Evolutionary conservation across 2,113 vertebrate genomes (phyloP).

Genomic region (Girardinichthys multiradiatus): DNA sequence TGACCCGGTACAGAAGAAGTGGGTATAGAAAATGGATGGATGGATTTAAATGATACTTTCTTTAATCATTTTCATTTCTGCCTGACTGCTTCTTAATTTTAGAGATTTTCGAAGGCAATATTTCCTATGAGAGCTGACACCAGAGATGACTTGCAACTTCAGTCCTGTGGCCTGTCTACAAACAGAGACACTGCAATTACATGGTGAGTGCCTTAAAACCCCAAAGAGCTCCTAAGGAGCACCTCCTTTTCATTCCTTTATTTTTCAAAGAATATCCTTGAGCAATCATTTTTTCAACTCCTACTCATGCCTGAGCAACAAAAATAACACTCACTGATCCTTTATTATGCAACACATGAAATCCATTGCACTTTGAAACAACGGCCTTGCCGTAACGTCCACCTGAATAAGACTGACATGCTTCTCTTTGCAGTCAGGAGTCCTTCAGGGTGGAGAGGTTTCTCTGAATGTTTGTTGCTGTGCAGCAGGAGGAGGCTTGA

Average conservation of each 20-base stretch:
- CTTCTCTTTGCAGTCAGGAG: not conserved
- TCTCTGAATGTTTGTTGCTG: not conserved
- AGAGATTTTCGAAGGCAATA: not conserved
- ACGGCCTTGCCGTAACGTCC: not conserved
- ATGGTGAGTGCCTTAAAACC: conserved; percentile 7
- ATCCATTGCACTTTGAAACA: not conserved
- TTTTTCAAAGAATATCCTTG: not conserved
- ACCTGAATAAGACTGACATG: not conserved
- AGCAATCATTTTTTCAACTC: not conserved
- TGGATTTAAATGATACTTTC: not conserved
- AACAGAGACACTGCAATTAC: conserved; percentile 13
- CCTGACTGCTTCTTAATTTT: not conserved
- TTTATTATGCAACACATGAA: not conserved
- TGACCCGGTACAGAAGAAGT: no score
- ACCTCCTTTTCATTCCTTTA: conserved; percentile 2
- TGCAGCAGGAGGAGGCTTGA: not conserved
- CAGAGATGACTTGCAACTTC: not conserved
- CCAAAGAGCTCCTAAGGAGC: not conserved
- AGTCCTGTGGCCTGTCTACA: not conserved
- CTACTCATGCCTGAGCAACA: not conserved
- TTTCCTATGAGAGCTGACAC: not conserved
- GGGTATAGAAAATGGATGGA: no score
- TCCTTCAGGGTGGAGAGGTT: not conserved
- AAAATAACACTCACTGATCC: not conserved
- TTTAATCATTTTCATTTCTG: not conserved